These are phyloP conservation scores for Atethmia centrago DNA, from an alignment of 2,888 invertebrate species.

Conservation along the genomic window DNA sequence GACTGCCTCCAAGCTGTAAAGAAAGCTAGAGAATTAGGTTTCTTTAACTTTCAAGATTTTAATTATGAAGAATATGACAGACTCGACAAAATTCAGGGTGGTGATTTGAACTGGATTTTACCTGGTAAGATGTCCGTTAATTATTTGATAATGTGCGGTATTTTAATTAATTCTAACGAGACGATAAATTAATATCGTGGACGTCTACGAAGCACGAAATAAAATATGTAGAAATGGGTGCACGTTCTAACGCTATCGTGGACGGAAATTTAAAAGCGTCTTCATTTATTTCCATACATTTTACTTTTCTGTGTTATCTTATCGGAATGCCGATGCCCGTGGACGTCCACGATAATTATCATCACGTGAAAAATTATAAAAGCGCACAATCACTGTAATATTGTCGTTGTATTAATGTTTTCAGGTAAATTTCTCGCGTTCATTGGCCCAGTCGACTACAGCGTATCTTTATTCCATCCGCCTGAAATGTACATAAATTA, in stretches of 20 bases:
- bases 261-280: neutral
- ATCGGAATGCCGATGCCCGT: no score
- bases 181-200: neutral
- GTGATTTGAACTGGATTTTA: constrained; percentile 97
- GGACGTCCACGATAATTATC: neutral
- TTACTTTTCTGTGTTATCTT: neutral
- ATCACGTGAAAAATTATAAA: neutral
- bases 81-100: constrained; percentile 95
- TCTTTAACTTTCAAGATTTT: constrained; percentile 96
- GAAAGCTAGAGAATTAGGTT: constrained; percentile 93
- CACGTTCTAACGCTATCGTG: neutral
- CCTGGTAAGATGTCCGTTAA: constrained; percentile 91
- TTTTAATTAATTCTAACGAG: neutral
- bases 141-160: neutral
- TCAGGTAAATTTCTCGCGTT: constrained; percentile 95
- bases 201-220: neutral
- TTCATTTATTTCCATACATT: neutral
- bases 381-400: neutral
- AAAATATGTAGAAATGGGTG: neutral
- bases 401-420: constrained; percentile 15
- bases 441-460: constrained; percentile 93
- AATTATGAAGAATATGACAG: constrained; percentile 95
- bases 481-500: constrained; percentile 97
- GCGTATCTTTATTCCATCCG: constrained; percentile 91
- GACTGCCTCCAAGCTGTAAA: constrained; percentile 92